phyloP scores from a whole-genome alignment of 2,797 vertebrate species.

The Chrysocyon brachyurus region DNA sequence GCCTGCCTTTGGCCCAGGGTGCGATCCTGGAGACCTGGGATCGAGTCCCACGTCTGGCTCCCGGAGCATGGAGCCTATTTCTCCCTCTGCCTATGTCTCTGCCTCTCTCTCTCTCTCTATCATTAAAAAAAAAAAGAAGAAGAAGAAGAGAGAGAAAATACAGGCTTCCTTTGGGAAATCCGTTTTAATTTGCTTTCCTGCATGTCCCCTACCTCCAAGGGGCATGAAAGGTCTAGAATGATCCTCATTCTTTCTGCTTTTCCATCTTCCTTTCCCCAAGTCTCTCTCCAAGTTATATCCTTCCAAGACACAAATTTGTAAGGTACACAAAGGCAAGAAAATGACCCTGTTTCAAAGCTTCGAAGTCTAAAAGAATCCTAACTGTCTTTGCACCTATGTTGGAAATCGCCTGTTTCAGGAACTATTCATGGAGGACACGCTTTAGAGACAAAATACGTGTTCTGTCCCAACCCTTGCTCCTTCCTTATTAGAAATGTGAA shows the following conservation, averaged over 20 bases:
- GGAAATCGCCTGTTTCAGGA: not conserved
- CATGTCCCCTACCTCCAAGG: not conserved
- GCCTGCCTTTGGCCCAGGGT: too few species aligned
- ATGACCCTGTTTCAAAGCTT: not conserved
- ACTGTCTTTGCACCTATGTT: not conserved
- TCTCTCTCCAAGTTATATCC: not conserved
- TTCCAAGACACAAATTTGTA: not conserved
- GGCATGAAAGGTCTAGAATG: not conserved
- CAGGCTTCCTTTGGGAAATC: not conserved
- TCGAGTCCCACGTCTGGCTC: too few species aligned
- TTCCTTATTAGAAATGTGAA: not conserved
- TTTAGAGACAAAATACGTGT: conserved; percentile 8
- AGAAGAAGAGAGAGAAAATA: not conserved
- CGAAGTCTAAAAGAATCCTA: not conserved
- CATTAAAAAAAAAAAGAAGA: not conserved
- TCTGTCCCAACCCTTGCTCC: not conserved
- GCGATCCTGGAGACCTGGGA: too few species aligned
- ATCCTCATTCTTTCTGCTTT: not conserved
- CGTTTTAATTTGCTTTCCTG: not conserved
- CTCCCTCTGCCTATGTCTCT: too few species aligned
- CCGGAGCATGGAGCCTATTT: too few species aligned
- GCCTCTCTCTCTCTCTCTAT: too few species aligned
- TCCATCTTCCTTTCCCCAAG: too few species aligned
- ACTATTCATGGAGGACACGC: not conserved
- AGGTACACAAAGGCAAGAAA: not conserved